Evolutionary conservation across 2,888 invertebrate genomes (phyloP), one percentile per base, ranked within the genome.

Genomic region (Amphipoea lucens): DNA sequence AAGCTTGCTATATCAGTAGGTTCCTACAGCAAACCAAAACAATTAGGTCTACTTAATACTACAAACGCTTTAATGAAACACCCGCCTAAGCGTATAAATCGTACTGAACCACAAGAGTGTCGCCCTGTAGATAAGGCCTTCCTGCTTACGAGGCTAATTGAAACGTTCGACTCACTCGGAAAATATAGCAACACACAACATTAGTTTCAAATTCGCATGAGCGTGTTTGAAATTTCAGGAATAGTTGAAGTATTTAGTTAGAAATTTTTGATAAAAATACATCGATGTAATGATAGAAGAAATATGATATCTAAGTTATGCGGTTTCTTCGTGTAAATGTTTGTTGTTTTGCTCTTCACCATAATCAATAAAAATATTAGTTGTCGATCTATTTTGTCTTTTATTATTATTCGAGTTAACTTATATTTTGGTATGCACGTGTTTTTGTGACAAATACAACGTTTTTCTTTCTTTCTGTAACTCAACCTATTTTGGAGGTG

Each of bases 131-230:
- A 92, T 92, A 92, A 91, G 88, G 74, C 76, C 74, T 54, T 74
- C 75, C 79, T 84, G 84, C 85, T 88, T 89, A 88, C 74, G 57
- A 57, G 72, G 77, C 82, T 90, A 90, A 92, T 90, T 90, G 90
- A 91, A 92, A 88, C 83, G 76, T 88, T 81, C 65, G 40, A 66
- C 73, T 54, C 74, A 12, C 42, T 63, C 12, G 42, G 17, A 68
- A 84, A 85, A 81, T 76, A 79, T 54, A 23, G 57, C 57, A 51
- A 78, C 48, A 70, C 76, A 68, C 51, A 54, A 11, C 60, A 36
- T 70, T 81, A 74, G 29, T 77, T 83, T 78, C n/a, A 48, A 40
- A 72, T 57, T 57, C 11, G n/a, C 23, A 29, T 29, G 1, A 57
- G 57, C 20, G 2, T 54, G 54, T 54, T 23, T 54, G 7, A 2